These are phyloP conservation scores for Littorina saxatilis DNA, from an alignment of 1,140 invertebrate genomes.

Conservation along the genomic window DNA sequence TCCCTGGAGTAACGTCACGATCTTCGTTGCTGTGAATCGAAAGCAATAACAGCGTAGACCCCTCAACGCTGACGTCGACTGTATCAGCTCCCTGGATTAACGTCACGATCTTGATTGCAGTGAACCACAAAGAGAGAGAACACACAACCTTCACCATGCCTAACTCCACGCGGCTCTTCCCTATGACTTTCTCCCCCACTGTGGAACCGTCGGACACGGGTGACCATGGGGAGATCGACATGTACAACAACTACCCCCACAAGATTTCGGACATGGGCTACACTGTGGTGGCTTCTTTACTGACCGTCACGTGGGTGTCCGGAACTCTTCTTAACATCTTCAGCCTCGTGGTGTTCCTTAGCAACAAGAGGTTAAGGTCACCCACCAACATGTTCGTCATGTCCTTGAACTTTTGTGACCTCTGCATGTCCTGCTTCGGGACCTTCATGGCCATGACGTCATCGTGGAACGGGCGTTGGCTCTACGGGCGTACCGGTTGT, in stretches of 20 bases:
- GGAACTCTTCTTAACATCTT: slow-evolving; percentile 45
- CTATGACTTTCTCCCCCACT: no score
- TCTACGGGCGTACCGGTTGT: slow-evolving; percentile 53
- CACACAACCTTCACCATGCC: no score
- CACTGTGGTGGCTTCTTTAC: slow-evolving; percentile 39
- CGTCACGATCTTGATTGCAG: no score
- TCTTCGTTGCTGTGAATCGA: no score
- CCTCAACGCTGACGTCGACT: no score
- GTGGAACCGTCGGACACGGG: no score
- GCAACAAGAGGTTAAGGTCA: slow-evolving; percentile 57
- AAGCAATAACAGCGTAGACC: no score
- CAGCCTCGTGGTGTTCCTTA: slow-evolving; percentile 52
- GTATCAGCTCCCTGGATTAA: no score
- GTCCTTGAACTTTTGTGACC: slow-evolving; percentile 52
- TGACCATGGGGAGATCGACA: no score
- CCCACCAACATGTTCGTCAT: slow-evolving; percentile 65
- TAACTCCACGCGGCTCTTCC: no score
- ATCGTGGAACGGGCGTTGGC: slow-evolving; percentile 45
- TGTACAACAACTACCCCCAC: background rate
- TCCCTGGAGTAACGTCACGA: no score
- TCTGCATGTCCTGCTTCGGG: slow-evolving; percentile 47
- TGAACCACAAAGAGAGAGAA: no score
- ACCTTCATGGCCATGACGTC: slow-evolving; percentile 40
- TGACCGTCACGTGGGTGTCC: slow-evolving; percentile 40
- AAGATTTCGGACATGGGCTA: slow-evolving; percentile 30